Evolutionary conservation across 2,113 vertebrate species (phyloP), one percentile per base, ranked within the genome.

Genomic region (Bubo scandiacus): DNA sequence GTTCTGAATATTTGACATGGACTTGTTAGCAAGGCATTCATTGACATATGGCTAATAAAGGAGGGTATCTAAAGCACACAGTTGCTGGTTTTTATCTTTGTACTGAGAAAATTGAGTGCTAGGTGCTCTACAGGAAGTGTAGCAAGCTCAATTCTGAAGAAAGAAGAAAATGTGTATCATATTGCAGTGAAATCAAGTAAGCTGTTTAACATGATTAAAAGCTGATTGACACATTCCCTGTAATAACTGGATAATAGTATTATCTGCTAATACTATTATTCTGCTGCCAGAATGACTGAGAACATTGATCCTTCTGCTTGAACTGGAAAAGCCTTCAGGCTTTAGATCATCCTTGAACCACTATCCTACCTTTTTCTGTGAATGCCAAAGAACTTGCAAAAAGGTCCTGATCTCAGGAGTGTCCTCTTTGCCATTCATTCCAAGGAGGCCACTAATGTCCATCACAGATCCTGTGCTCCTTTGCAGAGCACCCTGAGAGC

Each of bases 301-400:
- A 59, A 62, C 38, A 13, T 34, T 67, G 42, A 49, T 70, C 51
- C 30, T 78, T 90, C 23, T 22, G 14, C 23, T 59, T 74, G 57
- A 81, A 59, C 27, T 55, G 22, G 47, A 42, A 72, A 59, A 80
- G 9, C 9, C 43, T 81, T 61, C 42, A 52, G 36, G 32, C 58
- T 29, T 26, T 32, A 51, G 20, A 40, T 49, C 29, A 72, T 40
- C 49, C 71, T 83, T 86, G 67, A 81, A 45, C 18, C 34, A 22
- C 29, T 49, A 9, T 36, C 0, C 0, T 59, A 49, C 14, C 7
- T 57, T 65, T 90, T 85, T 38, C 26, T 61, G 1, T 43, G 57
- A 62, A 75, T 81, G 29, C 32, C 43, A 63, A 52, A 73, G 29
- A 55, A 57, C 19, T 78, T 78, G 38, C 6, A 32, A 51, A 81